Conservation (phyloP, 1,140 invertebrate genomes). For the Microplitis mediator region DNA sequence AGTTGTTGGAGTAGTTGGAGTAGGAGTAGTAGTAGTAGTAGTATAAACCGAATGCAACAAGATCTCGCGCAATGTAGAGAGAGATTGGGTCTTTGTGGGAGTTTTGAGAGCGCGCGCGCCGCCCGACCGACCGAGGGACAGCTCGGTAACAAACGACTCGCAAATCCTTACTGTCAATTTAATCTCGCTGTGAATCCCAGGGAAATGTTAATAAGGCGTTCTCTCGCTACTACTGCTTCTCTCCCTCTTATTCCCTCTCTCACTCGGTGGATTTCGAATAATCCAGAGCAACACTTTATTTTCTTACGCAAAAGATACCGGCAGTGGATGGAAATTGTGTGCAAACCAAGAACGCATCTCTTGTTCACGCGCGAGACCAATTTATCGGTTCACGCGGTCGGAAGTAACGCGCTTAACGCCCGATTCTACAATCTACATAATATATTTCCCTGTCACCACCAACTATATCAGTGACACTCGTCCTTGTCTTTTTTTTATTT, state of each 20-base stretch:
- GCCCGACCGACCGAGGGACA: conserved; percentile 6
- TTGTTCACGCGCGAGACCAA: conserved; percentile 28
- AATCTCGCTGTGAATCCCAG: conserved; percentile 60
- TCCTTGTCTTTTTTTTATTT: not conserved
- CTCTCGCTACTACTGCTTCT: conserved; percentile 31
- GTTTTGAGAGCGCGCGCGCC: conserved; percentile 14
- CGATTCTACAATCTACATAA: conserved; percentile 16
- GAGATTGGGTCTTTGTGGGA: conserved; percentile 29
- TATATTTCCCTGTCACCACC: conserved; percentile 5
- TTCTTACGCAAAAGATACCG: conserved; percentile 53
- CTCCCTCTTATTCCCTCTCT: conserved; percentile 32
- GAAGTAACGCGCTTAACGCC: conserved; percentile 21
- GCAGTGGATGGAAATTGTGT: conserved; percentile 54
- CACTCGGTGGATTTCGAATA: not conserved
- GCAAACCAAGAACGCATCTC: conserved; percentile 32
- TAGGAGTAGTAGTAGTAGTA: not conserved
- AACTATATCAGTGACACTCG: not conserved
- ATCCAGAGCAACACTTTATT: conserved; percentile 54
- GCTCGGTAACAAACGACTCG: conserved; percentile 59
- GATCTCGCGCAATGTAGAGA: conserved; percentile 2
- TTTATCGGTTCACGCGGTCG: conserved; percentile 29
- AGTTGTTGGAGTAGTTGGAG: too few species aligned
- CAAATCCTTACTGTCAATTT: conserved; percentile 63
- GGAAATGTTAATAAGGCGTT: conserved; percentile 62
- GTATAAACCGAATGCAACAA: not conserved